These are phyloP conservation scores for Coptodon bakossiorum DNA, from an alignment of 2,113 vertebrate genomes.

Conservation along the genomic window DNA sequence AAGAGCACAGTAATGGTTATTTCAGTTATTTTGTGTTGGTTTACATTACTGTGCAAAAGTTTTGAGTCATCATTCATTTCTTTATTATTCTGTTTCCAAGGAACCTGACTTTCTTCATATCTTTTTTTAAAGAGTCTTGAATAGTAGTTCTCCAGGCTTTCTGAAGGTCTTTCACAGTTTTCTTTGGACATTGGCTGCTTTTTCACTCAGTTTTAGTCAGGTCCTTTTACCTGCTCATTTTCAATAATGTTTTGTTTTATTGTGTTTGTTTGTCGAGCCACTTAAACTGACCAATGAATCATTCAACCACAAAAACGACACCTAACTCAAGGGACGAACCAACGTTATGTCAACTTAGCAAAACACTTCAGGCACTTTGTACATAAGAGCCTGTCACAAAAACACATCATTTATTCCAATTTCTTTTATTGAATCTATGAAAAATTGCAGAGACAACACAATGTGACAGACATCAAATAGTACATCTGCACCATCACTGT, in stretches of 20 bases:
- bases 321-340: not conserved
- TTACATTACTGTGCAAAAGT: not conserved
- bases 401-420: not conserved
- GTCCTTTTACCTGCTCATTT: not conserved
- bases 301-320: accelerated
- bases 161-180: not conserved
- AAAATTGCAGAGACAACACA: not conserved
- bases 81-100: not conserved
- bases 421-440: not conserved
- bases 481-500: not conserved
- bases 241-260: not conserved
- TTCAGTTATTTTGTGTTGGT: not conserved
- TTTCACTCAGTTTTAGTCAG: accelerated
- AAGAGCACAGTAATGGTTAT: not conserved
- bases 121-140: not conserved
- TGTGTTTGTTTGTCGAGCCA: not conserved
- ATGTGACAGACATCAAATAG: not conserved
- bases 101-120: not conserved
- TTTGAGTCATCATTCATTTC: not conserved
- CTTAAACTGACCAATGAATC: not conserved
- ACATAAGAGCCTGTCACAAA: not conserved
- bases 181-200: not conserved
- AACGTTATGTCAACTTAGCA: not conserved
- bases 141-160: not conserved
- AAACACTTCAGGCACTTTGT: not conserved